Conservation (phyloP, 2,797 vertebrate species). For the Philypnodon macrostomus region DNA sequence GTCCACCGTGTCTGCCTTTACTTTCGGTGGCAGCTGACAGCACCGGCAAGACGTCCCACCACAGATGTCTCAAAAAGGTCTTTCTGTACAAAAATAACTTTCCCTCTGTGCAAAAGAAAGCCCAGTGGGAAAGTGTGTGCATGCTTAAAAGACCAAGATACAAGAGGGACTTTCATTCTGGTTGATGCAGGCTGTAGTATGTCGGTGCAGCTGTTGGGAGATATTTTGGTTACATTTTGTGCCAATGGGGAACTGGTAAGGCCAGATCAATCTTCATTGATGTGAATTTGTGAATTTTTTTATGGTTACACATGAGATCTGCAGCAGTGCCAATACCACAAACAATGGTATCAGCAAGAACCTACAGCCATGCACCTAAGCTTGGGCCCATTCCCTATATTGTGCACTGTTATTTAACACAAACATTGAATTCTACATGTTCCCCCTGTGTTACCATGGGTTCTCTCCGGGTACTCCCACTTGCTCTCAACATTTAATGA, state of each 20-base stretch:
- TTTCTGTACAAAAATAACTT: constrained; percentile 55
- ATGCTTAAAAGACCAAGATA: constrained; percentile 23
- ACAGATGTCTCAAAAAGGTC: constrained; percentile 53
- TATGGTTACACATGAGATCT: constrained; percentile 38
- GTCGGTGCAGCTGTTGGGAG: constrained; percentile 30
- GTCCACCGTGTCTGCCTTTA: constrained; percentile 40
- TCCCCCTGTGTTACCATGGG: too few relatives aligned
- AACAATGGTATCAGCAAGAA: too few relatives aligned
- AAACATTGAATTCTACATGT: too few relatives aligned
- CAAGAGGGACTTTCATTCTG: constrained; percentile 21
- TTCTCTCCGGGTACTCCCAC: too few relatives aligned
- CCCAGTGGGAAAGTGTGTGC: constrained; percentile 28
- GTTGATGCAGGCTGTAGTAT: constrained; percentile 26
- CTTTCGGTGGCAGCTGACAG: constrained; percentile 53
- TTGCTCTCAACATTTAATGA: too few relatives aligned
- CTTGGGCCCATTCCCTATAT: too few relatives aligned
- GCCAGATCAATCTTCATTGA: constrained; percentile 30
- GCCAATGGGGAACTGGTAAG: constrained; percentile 5
- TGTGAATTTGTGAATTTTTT: constrained; percentile 24
- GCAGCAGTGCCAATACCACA: constrained; percentile 2
- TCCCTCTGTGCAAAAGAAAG: constrained; percentile 31
- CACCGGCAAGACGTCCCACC: constrained; percentile 43
- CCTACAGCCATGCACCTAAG: too few relatives aligned
- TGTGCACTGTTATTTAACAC: too few relatives aligned
- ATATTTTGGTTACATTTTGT: constrained; percentile 16